Percentiles rank a stretch among this genome's conserved stretches.
These are phyloP conservation scores for Coryphaenoides rupestris DNA, from an alignment of 2,113 vertebrate genomes.

Conservation along the genomic window DNA sequence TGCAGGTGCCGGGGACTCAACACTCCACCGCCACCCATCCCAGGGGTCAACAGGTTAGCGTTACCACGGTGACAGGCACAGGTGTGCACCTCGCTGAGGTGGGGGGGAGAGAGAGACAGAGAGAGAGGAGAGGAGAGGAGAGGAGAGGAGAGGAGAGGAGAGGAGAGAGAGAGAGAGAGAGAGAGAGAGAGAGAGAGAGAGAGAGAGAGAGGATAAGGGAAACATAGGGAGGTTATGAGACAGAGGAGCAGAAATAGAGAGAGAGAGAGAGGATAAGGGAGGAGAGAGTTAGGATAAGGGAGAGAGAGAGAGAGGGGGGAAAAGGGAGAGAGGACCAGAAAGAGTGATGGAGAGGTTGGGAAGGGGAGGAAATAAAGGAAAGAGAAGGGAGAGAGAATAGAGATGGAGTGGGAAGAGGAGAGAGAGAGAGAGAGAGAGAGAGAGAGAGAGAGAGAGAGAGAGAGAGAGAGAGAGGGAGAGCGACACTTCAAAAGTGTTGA, in stretches of 20 bases:
- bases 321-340: background rate
- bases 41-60: constrained; percentile 48
- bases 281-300: no score
- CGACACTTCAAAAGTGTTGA: no score
- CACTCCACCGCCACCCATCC: constrained; percentile 37
- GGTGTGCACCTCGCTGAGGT: constrained; percentile 36
- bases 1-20: constrained; percentile 60
- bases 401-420: background rate
- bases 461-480: no score
- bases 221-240: no score
- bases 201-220: background rate
- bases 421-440: constrained; percentile 1
- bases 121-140: background rate
- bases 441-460: background rate
- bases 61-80: constrained; percentile 56
- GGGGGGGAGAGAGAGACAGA: background rate
- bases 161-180: background rate
- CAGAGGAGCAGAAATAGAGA: no score
- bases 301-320: no score
- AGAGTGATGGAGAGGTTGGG: constrained; percentile 1
- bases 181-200: constrained; percentile 4
- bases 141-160: background rate
- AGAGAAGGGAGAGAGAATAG: background rate
- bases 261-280: background rate
- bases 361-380: constrained; percentile 1